Base-by-base conservation (phyloP, 2,797 vertebrate genomes). In the Acridotheres tristis region DNA sequence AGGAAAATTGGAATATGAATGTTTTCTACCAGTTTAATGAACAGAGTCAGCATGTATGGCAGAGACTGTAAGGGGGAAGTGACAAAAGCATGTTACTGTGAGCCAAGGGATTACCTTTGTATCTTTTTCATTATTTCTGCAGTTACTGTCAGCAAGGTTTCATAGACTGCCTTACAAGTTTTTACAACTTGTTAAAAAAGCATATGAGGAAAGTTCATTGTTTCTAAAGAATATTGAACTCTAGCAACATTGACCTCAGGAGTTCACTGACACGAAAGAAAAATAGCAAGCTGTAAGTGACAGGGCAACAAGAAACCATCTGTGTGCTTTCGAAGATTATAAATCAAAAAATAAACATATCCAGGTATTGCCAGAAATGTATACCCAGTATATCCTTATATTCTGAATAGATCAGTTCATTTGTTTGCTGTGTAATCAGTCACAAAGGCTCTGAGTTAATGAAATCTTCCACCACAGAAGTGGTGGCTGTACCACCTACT, bases 141-240 rank as follows among this genome's bases (percentile, higher is more conserved):
- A 45, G 26, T 85, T 76, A 32, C 4, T 77, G 20, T 69, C 40
- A 61, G 45, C 32, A 54, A 63, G 27, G 26, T 73, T 27, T 91
- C 5, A 2, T 65, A 16, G 11, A 43, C 29, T 9, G 16, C 55
- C 29, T 78, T 80, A 32, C 4, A 36, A 1, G 68, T 54, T 88
- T 80, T 76, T 80, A 50, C 7, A 18, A 30, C 3, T 36, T 43
- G 2, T 43, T 3, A 36, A 72, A 86, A 71, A 34, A 8, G 13
- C 0, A 0, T 7, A 6, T 8, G 15, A 8, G 11, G 7, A 14
- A 34, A 23, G 7, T 25, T 53, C 1, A 1, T 68, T 75, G 9
- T 55, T 91, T 91, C 42, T 38, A 10, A 66, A 79, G 36, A 62
- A 43, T 59, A 40, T 67, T 47, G 36, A 68, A 42, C 36, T 84